Evolutionary conservation across 2,797 vertebrate genomes (phyloP).

Genomic region (Synaphobranchus kaupii): DNA sequence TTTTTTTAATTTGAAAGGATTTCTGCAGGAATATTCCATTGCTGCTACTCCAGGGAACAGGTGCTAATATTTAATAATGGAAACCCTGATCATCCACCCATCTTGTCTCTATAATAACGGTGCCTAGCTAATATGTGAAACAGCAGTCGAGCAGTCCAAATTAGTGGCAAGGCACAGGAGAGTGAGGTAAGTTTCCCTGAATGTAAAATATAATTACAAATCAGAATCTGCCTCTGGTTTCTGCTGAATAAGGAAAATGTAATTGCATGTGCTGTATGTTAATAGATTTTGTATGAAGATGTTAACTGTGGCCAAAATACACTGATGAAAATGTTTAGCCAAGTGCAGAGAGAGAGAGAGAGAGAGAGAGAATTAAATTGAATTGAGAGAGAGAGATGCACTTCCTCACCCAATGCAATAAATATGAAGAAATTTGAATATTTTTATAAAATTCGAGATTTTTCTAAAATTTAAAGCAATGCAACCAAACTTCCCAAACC

Average conservation of each 20-base stretch:
- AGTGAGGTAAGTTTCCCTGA: conserved; percentile 58
- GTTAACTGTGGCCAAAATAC: conserved; percentile 63
- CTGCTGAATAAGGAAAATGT: conserved; percentile 70
- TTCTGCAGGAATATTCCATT: conserved; percentile 55
- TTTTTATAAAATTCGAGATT: too few species aligned
- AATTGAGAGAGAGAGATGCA: conserved; percentile 26
- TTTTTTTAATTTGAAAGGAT: conserved; percentile 46
- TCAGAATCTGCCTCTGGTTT: conserved; percentile 70
- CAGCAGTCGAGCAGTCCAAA: conserved; percentile 69
- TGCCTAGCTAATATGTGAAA: conserved; percentile 60
- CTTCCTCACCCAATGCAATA: too few species aligned
- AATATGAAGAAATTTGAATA: too few species aligned
- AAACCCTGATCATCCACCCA: conserved; percentile 69
- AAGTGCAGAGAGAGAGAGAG: conserved; percentile 66
- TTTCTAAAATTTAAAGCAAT: too few species aligned
- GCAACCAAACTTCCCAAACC: too few species aligned
- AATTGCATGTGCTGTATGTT: conserved; percentile 71
- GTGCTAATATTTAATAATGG: conserved; percentile 69
- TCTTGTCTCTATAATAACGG: conserved; percentile 70
- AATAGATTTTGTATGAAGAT: conserved; percentile 76
- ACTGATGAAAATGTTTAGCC: conserved; percentile 22
- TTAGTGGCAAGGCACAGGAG: conserved; percentile 69
- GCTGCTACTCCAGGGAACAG: conserved; percentile 63
- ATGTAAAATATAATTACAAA: conserved; percentile 78
- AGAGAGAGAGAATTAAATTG: conserved; percentile 42